Evolutionary conservation across 1,140 invertebrate species (phyloP).

Genomic region (Drosophila leontia): DNA sequence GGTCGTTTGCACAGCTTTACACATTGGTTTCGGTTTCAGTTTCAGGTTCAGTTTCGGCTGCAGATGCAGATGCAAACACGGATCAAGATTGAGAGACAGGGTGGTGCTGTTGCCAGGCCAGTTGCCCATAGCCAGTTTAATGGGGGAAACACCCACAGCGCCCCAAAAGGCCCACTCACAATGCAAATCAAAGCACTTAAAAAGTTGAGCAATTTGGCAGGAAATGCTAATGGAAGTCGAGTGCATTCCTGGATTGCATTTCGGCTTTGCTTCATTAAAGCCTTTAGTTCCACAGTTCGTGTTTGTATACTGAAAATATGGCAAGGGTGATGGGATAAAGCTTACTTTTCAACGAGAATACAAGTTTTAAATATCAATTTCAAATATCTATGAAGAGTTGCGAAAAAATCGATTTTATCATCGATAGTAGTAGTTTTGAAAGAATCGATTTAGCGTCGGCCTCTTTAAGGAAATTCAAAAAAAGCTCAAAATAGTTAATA

Average conservation of each 20-base stretch:
- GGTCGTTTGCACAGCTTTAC: conserved; percentile 59
- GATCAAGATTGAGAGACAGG: conserved; percentile 17
- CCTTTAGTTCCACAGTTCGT: background rate
- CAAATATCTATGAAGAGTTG: background rate
- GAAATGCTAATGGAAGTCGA: conserved; percentile 32
- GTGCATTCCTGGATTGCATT: conserved; percentile 7
- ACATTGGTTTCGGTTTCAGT: conserved; percentile 12
- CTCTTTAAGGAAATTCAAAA: too few relatives aligned
- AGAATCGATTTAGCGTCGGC: too few relatives aligned
- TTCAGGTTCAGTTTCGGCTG: conserved; percentile 4
- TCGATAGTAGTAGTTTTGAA: too few relatives aligned
- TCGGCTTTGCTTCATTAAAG: conserved; percentile 24
- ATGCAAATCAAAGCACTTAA: conserved; percentile 72
- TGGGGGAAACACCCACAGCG: conserved; percentile 4
- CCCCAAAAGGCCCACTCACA: conserved; percentile 18
- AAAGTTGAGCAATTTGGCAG: conserved; percentile 63
- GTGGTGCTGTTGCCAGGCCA: conserved; percentile 55
- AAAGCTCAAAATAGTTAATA: too few relatives aligned
- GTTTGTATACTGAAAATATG: too few relatives aligned
- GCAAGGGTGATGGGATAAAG: background rate
- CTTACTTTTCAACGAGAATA: too few relatives aligned
- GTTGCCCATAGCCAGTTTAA: conserved; percentile 27
- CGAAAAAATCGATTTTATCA: too few relatives aligned
- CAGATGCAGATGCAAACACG: conserved; percentile 7
- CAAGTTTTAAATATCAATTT: background rate